A percentile compares a stretch with the other conserved stretches of the same genome.
phyloP scores from a whole-genome alignment of 2,113 vertebrate genomes.

The Zapus hudsonius region DNA sequence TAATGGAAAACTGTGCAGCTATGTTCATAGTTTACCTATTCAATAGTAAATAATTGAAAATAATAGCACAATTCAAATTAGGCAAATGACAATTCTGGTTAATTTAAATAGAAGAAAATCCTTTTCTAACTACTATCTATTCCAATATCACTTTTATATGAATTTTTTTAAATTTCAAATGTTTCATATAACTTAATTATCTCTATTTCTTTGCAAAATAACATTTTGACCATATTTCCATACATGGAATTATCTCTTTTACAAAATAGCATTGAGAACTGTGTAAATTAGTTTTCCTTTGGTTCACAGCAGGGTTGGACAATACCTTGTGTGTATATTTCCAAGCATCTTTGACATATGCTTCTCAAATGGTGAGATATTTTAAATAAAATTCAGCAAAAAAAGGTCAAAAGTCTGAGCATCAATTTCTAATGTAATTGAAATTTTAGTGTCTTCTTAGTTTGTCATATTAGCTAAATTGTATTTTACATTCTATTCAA shows the following conservation, averaged over 20 bases:
- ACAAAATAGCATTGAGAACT: background rate
- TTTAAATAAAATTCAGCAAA: background rate
- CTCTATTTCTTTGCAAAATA: background rate
- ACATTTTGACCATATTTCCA: background rate
- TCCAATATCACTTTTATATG: background rate
- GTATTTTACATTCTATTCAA: background rate
- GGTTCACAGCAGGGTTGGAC: background rate
- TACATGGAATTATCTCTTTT: background rate
- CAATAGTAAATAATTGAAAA: background rate
- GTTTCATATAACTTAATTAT: background rate
- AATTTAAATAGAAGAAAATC: background rate
- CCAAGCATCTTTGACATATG: background rate
- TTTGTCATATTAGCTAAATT: background rate
- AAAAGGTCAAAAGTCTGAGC: background rate
- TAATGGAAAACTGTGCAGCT: background rate
- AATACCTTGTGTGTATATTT: background rate
- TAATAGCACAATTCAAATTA: background rate
- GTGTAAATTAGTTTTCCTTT: background rate
- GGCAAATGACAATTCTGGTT: background rate
- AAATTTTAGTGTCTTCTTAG: background rate
- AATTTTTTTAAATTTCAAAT: slow-evolving; percentile 29
- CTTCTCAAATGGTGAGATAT: background rate
- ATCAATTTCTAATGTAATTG: background rate
- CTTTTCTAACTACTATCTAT: background rate
- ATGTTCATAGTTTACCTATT: background rate